These are phyloP conservation scores for Parus major DNA, from an alignment of 2,113 vertebrate species.

Conservation along the genomic window DNA sequence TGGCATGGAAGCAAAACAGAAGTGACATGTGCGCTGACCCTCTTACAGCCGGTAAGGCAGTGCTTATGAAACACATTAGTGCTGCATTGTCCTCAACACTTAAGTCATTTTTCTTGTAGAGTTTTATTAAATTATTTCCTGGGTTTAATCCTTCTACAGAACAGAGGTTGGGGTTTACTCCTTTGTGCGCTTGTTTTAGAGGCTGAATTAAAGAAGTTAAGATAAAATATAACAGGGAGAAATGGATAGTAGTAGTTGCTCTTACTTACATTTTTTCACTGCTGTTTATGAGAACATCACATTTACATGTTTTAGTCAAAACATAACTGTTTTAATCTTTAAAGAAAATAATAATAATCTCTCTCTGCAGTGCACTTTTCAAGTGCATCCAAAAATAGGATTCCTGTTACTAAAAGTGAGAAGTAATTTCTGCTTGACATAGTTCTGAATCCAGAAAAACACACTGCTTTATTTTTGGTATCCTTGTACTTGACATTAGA, in stretches of 20 bases:
- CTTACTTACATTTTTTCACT: neutral
- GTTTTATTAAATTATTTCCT: conserved; percentile 40
- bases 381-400: neutral
- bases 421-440: conserved; percentile 1
- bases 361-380: neutral
- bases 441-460: neutral
- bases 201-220: neutral
- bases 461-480: neutral
- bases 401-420: neutral
- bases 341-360: neutral
- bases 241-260: neutral
- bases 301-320: neutral
- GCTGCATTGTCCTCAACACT: conserved; percentile 38
- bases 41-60: conserved; percentile 70
- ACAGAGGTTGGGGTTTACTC: neutral
- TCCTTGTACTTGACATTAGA: neutral
- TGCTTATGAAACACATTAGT: conserved; percentile 61
- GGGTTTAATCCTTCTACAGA: neutral
- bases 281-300: neutral
- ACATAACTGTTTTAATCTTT: neutral
- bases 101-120: conserved; percentile 48
- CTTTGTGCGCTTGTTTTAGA: neutral
- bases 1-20: conserved; percentile 76
- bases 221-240: neutral
- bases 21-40: conserved; percentile 74